Evolutionary conservation across 1,140 invertebrate genomes (phyloP), one percentile per base, ranked within the genome.

Genomic region (Trichomalopsis sarcophagae): DNA sequence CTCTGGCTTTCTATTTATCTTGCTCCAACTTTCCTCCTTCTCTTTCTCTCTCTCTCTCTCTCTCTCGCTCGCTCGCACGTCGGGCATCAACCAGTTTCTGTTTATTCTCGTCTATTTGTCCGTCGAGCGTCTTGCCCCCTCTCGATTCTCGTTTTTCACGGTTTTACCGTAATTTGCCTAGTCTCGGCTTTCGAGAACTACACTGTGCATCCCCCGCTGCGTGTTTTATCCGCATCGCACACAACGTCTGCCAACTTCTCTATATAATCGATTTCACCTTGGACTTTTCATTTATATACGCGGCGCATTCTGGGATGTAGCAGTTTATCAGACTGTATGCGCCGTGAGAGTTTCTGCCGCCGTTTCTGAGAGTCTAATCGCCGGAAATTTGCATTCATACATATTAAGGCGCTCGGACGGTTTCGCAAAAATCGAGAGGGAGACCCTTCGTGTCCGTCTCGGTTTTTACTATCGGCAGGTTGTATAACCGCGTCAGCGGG

Each of bases 401-500:
- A 82, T 82, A 82, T 76, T 74, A 82, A 82, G 27, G 27, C 27
- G 27, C 27, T 36, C 5, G 33, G 33, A 68, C 40, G 71, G 47
- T 71, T 33, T 78, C 76, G 11, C 0, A 17, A 66, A 6, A n/a
- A 66, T n/a, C 62, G n/a, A 66, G 14, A 21, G 14, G 1, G n/a
- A 6, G n/a, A n/a, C 62, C 17, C 11, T 66, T 66, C 33, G 33
- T 36, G 33, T 36, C 11, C 40, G 40, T 44, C 40, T 44, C 40
- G 40, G 40, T 40, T 21, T 80, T 80, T 68, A 80, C 78, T 80
- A 62, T 80, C 62, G 30, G 23, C 9, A 3, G n/a, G 55, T 44
- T 44, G 40, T 44, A 44, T 44, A 44, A 68, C 33, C 50, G 47
- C 75, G 73, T 85, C 84, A 83, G 80, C 55, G 81, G 50, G 81